A percentile compares a stretch with the other conserved stretches of the same genome.
Evolutionary conservation across 2,888 invertebrate genomes (phyloP).

Genomic region (Urechis unicinctus): DNA sequence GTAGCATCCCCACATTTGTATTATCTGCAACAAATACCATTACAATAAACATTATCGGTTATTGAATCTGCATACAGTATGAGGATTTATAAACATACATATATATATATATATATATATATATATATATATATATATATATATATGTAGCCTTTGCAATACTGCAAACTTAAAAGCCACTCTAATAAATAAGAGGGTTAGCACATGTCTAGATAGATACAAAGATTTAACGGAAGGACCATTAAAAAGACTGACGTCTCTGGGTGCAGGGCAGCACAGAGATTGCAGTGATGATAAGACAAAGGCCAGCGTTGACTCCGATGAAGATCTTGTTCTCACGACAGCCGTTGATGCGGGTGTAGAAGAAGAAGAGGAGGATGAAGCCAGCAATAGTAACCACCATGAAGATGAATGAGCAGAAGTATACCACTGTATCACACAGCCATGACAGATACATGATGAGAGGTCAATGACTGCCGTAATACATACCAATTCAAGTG

Average conservation of each 20-base stretch:
- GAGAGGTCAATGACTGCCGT: too few relatives aligned
- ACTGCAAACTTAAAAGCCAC: too few relatives aligned
- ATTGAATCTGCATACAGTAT: not conserved
- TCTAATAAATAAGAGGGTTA: too few relatives aligned
- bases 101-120: not conserved
- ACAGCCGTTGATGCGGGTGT: slow-evolving; percentile 39
- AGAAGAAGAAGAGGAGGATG: slow-evolving; percentile 44
- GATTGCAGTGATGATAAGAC: slow-evolving; percentile 45
- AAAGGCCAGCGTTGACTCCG: slow-evolving; percentile 47
- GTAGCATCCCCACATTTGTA: slow-evolving; percentile 48
- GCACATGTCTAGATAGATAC: too few relatives aligned
- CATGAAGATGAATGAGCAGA: slow-evolving; percentile 44
- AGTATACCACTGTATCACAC: slow-evolving; percentile 28
- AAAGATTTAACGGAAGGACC: not conserved
- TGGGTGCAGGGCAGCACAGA: slow-evolving; percentile 46
- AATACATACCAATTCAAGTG: too few relatives aligned
- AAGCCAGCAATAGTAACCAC: slow-evolving; percentile 35
- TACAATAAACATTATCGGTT: not conserved
- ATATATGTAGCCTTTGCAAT: too few relatives aligned
- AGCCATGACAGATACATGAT: too few relatives aligned
- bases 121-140: too few relatives aligned
- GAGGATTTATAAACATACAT: not conserved
- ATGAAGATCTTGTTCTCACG: slow-evolving; percentile 50
- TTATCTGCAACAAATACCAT: slow-evolving; percentile 32
- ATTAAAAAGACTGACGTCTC: slow-evolving; percentile 49